These are phyloP conservation scores for Porites evermanni DNA, from an alignment of 92 coral and sea anemone genomes.

Conservation along the genomic window DNA sequence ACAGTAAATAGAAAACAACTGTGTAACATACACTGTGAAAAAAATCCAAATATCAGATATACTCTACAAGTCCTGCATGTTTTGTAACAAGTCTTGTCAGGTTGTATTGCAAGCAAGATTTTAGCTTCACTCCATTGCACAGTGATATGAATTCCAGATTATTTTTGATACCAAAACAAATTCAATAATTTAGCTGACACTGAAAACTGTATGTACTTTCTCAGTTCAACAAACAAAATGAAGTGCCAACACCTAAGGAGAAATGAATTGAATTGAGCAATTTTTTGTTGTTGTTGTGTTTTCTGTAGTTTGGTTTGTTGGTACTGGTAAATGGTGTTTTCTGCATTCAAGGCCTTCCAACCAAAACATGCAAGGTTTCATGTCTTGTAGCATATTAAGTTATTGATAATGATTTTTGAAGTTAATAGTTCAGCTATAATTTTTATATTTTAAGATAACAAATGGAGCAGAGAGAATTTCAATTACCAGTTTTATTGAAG, in stretches of 20 bases:
- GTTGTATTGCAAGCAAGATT: neutral
- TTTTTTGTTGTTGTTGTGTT: no score
- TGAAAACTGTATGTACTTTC: neutral
- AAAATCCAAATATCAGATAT: slow-evolving; percentile 13
- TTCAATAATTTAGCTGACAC: neutral
- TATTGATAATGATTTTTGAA: neutral
- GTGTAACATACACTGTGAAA: slow-evolving; percentile 39
- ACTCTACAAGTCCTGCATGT: neutral
- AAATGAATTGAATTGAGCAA: no score
- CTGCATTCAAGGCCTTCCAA: no score
- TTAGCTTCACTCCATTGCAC: neutral
- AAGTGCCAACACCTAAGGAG: neutral
- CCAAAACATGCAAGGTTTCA: neutral
- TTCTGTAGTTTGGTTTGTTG: no score
- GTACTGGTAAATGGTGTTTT: no score
- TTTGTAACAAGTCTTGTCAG: neutral
- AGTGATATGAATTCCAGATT: slow-evolving; percentile 24
- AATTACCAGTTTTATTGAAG: neutral
- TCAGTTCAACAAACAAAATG: neutral
- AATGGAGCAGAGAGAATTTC: slow-evolving; percentile 1
- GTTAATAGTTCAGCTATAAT: no score
- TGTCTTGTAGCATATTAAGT: neutral
- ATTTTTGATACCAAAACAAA: slow-evolving; percentile 37
- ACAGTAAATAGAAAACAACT: neutral
- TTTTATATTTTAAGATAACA: neutral